These are phyloP conservation scores for Limosa lapponica DNA, from an alignment of 2,797 vertebrate genomes.

Conservation along the genomic window DNA sequence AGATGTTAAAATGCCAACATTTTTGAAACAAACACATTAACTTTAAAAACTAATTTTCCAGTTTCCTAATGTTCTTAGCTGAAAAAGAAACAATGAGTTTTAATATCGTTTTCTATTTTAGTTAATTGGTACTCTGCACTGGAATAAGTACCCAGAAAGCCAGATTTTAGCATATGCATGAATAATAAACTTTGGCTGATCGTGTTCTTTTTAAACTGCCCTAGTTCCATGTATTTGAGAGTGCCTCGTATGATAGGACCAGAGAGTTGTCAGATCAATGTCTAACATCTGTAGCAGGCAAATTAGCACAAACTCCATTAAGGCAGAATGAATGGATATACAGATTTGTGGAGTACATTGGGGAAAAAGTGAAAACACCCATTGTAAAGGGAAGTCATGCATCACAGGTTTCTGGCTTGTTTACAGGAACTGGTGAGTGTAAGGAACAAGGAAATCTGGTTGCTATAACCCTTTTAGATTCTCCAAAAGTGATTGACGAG, in stretches of 20 bases:
- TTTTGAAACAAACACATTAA: neutral
- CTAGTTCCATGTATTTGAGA: neutral
- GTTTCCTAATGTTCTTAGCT: neutral
- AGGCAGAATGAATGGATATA: neutral
- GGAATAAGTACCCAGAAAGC: neutral
- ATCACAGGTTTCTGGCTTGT: neutral
- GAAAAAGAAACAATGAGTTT: neutral
- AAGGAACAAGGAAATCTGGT: neutral
- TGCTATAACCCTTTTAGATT: neutral
- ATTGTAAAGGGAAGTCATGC: neutral
- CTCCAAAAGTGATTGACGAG: neutral
- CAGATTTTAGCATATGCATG: neutral
- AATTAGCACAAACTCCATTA: neutral
- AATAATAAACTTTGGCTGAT: neutral
- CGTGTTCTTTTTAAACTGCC: neutral
- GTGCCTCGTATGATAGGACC: neutral
- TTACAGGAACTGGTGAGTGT: neutral
- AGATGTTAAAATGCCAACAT: neutral
- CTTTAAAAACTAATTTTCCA: neutral
- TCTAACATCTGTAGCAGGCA: neutral
- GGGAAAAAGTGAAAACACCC: neutral
- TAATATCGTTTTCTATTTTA: neutral
- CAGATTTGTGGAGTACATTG: neutral
- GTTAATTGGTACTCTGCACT: neutral
- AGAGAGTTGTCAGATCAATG: neutral